These are phyloP conservation scores for Danio albolineatus DNA, from an alignment of 2,797 vertebrate species.

Conservation along the genomic window DNA sequence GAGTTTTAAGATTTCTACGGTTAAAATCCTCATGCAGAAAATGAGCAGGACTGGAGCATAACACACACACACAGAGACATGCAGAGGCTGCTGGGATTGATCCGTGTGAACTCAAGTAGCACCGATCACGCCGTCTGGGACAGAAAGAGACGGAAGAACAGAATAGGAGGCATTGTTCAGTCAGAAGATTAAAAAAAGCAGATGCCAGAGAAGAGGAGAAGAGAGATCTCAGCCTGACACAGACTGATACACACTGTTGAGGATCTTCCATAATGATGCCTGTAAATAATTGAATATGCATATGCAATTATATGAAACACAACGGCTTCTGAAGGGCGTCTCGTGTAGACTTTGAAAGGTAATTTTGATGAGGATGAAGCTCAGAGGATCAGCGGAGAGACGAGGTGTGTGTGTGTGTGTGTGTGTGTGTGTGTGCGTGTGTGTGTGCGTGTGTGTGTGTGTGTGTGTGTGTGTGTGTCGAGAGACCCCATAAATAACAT, in stretches of 20 bases:
- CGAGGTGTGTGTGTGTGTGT: neutral
- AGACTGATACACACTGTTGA: neutral
- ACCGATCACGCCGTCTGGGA: neutral
- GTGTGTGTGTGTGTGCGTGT: conserved; percentile 28
- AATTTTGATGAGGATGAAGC: neutral
- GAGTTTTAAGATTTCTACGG: too few relatives aligned
- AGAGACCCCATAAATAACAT: conserved; percentile 52
- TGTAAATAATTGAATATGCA: neutral
- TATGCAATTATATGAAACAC: neutral
- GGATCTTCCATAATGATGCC: neutral
- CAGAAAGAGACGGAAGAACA: neutral
- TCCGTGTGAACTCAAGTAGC: conserved; percentile 25
- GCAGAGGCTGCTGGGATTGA: conserved; percentile 12
- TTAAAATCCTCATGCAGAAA: too few relatives aligned
- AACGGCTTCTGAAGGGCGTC: rapidly evolving
- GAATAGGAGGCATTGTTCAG: conserved; percentile 28
- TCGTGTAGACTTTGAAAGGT: conserved; percentile 1
- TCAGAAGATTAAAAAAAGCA: conserved; percentile 28
- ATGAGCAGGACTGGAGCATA: too few relatives aligned
- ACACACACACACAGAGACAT: too few relatives aligned
- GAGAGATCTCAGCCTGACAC: conserved; percentile 26
- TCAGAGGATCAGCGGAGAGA: neutral
- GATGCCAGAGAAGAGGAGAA: conserved; percentile 28
- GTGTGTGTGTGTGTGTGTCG: conserved; percentile 13
- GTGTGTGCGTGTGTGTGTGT: conserved; percentile 9